These are phyloP conservation scores for Pseudomyrmex flavicornis DNA, from an alignment of 1,140 invertebrate species.

Conservation along the genomic window DNA sequence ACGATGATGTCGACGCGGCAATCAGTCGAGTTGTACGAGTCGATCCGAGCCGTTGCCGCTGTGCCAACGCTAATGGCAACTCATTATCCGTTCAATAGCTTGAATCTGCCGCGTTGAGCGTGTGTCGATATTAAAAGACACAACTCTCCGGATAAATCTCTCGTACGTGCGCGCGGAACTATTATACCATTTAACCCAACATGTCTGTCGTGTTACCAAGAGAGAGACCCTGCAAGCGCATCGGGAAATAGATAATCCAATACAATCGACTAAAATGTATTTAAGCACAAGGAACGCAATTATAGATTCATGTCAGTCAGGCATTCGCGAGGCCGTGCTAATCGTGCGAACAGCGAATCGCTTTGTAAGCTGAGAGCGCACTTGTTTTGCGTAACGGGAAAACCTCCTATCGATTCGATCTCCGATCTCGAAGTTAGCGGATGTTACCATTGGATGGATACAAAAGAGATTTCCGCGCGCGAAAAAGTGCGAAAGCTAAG, in stretches of 20 bases:
- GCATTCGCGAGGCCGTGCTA: slow-evolving; percentile 57
- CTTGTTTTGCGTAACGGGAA: too few species aligned
- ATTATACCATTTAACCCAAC: slow-evolving; percentile 48
- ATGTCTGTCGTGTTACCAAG: slow-evolving; percentile 33
- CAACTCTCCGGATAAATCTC: slow-evolving; percentile 33
- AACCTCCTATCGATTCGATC: slow-evolving; percentile 10
- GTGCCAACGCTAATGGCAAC: slow-evolving; percentile 33
- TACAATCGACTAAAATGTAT: slow-evolving; percentile 68
- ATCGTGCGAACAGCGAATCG: slow-evolving; percentile 31
- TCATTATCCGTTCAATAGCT: slow-evolving; percentile 45
- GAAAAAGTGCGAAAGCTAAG: slow-evolving; percentile 26
- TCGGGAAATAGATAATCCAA: slow-evolving; percentile 67
- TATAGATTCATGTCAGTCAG: slow-evolving; percentile 71
- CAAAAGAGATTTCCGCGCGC: slow-evolving; percentile 8
- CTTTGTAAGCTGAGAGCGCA: too few species aligned
- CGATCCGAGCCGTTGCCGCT: slow-evolving; percentile 13
- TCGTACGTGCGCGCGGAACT: slow-evolving; percentile 13
- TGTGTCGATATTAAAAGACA: slow-evolving; percentile 58
- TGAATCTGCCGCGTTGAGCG: slow-evolving; percentile 25
- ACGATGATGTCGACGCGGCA: neutral
- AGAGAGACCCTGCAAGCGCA: slow-evolving; percentile 49
- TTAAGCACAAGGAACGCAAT: slow-evolving; percentile 70
- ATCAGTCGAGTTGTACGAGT: slow-evolving; percentile 35
- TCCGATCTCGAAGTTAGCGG: slow-evolving; percentile 30
- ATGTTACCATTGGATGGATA: slow-evolving; percentile 41